Base-by-base conservation (phyloP, 2,888 invertebrate genomes). In the Aproaerema taeniolella region DNA sequence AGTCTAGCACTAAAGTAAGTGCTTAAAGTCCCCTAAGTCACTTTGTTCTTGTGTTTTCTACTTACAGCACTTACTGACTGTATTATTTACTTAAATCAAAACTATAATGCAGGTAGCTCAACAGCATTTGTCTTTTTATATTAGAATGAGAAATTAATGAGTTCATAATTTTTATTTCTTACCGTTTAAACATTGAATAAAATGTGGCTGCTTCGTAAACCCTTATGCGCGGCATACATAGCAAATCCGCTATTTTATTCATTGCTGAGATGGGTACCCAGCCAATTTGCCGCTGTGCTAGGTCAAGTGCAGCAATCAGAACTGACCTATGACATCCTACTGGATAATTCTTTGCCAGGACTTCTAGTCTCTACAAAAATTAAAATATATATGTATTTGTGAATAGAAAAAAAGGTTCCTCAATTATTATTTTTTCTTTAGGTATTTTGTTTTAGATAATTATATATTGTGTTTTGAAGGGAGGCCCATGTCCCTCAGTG, bases 191-290 rank as follows among this genome's bases (percentile, higher is more conserved):
- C 83, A 83, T 81, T 2, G 70, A 67, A 47, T 82, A 80, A 52
- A 85, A 85, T 0, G 85, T 80, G 17, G 61, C 69, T 57, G 58
- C 76, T 47, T 85, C 85, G 42, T 85, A 83, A 1, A 83, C 79
- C 41, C 85, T 70, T 43, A 83, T 68, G 40, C 82, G 64, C 0
- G 83, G 85, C 16, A 81, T 52, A 34, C 55, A 50, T 2, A 85
- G 59, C 2, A 80, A 47, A 25, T 77, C 70, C 1, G 83, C 82
- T 2, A 82, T 58, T 51, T 68, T 81, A 45, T 85, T 74, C 82
- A 81, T 80, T 3, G 81, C 82, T 3, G 83, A 72, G 56, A 85
- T 76, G 0, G 82, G 82, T 1, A 86, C 54, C 85, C 85, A 86
- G 13, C 85, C 85, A 0, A 76, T 69, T 50, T 85, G 85, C 38